Conservation (phyloP, 2,888 invertebrate genomes). For the Cepaea hortensis region DNA sequence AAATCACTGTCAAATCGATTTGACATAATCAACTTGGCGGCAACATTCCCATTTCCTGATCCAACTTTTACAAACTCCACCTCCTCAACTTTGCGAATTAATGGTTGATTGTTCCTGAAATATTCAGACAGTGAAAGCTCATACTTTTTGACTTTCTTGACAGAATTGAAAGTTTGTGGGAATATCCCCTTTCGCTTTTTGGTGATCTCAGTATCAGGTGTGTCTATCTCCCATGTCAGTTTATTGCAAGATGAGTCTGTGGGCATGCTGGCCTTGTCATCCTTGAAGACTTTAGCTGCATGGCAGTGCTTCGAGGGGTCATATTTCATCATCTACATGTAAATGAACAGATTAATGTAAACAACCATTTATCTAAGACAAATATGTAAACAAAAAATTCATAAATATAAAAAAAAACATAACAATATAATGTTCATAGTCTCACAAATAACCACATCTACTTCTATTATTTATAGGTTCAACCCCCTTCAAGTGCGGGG, state of each 20-base stretch:
- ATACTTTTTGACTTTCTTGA: slow-evolving; percentile 1
- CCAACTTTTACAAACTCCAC: slow-evolving; percentile 46
- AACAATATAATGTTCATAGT: not conserved
- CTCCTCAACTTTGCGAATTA: not conserved
- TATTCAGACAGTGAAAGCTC: not conserved
- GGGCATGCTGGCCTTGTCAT: slow-evolving; percentile 40
- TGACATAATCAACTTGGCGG: not conserved
- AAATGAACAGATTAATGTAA: not conserved
- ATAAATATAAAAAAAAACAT: not conserved
- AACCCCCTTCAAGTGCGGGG: no score
- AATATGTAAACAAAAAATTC: not conserved
- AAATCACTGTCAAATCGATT: slow-evolving; percentile 46
- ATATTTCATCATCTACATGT: slow-evolving; percentile 51
- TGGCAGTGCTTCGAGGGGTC: slow-evolving; percentile 72
- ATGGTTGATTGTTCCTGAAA: not conserved
- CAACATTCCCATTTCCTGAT: not conserved
- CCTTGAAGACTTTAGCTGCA: slow-evolving; percentile 63
- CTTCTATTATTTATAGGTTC: not conserved
- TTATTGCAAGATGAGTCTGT: slow-evolving; percentile 10
- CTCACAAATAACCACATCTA: not conserved
- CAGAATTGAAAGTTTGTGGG: not conserved
- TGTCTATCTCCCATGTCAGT: slow-evolving; percentile 63
- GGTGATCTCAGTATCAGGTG: slow-evolving; percentile 48
- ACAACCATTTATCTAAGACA: not conserved
- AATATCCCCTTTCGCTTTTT: slow-evolving; percentile 47